These are phyloP conservation scores for Xanthorhoe spadicearia DNA, from an alignment of 2,888 invertebrate species.

Conservation along the genomic window DNA sequence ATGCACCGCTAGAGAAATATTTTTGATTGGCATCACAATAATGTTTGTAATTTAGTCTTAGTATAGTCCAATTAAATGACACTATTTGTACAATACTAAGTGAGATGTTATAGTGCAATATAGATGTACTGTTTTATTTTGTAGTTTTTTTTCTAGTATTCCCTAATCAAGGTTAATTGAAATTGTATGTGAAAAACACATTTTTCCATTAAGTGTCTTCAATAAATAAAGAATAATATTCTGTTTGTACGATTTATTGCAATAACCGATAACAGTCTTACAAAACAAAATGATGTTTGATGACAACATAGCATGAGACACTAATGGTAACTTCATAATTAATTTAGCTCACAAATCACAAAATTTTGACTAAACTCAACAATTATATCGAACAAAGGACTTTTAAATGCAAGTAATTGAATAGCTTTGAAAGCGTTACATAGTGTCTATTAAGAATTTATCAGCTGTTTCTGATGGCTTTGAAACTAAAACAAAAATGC, in stretches of 20 bases:
- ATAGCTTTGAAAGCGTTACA: slow-evolving; percentile 40
- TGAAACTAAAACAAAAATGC: slow-evolving; percentile 62
- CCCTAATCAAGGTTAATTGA: background rate
- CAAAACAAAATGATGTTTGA: slow-evolving; percentile 70
- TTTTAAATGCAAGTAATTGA: slow-evolving; percentile 22
- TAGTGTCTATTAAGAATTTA: slow-evolving; percentile 39
- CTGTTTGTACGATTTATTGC: slow-evolving; percentile 80
- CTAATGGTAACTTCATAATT: slow-evolving; percentile 78
- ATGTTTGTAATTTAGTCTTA: slow-evolving; percentile 56
- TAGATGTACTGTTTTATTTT: slow-evolving; percentile 80
- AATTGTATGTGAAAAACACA: too few relatives aligned
- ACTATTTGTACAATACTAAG: slow-evolving; percentile 80
- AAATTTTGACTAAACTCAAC: slow-evolving; percentile 69
- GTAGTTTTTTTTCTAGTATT: slow-evolving; percentile 47
- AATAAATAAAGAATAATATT: slow-evolving; percentile 31
- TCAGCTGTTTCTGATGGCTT: slow-evolving; percentile 38
- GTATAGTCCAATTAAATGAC: slow-evolving; percentile 57
- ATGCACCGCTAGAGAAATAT: slow-evolving; percentile 60
- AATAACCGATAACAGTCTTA: slow-evolving; percentile 82
- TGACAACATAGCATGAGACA: slow-evolving; percentile 73
- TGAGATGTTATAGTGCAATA: slow-evolving; percentile 85
- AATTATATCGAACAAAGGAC: slow-evolving; percentile 34
- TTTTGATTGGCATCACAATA: slow-evolving; percentile 60
- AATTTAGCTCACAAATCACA: slow-evolving; percentile 64
- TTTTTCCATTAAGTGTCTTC: background rate